Evolutionary conservation across 2,888 invertebrate species (phyloP), one percentile per base, ranked within the genome.

Genomic region (Polyploca ridens): DNA sequence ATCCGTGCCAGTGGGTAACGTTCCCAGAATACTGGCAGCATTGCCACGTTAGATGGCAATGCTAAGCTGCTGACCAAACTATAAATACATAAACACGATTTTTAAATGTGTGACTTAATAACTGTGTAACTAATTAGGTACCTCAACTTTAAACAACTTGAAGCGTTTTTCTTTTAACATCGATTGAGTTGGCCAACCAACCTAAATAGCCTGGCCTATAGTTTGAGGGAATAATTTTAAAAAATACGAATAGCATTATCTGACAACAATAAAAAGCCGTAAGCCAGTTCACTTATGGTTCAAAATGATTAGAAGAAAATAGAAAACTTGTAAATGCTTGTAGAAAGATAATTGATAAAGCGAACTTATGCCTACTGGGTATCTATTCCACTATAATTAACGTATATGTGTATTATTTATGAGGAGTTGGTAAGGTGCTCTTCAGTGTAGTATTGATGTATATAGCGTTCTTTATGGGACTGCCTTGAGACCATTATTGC

Each of bases 391-490:
- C 83, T 82, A 75, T 83, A 88, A 90, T 91, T 89, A 90, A 76
- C 67, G 73, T 74, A 69, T 65, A 64, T 64, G 78, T 83, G 73
- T 80, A 76, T 86, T 84, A 87, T 88, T 88, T 83, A 87, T 84
- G 75, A n/a, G 76, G 70, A 68, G 79, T 75, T 78, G 71, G 79
- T 72, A 72, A 75, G 71, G 66, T 71, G 72, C 74, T 85, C 79
- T 84, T 82, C 81, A 74, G 78, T 75, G 76, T 78, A 83, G 77
- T 87, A 89, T 90, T 88, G 88, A 90, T 90, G 90, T 88, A 88
- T 88, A 77, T 77, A 78, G 77, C 79, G 78, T 83, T 82, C 78
- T 78, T 78, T 78, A 77, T 66, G 79, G 78, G 74, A 78, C 69
- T 74, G 72, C 78, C 81, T 75, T 64, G 65, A 58, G 80, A 82